phyloP scores from a whole-genome alignment of 2,113 vertebrate species.

The Chunga burmeisteri region DNA sequence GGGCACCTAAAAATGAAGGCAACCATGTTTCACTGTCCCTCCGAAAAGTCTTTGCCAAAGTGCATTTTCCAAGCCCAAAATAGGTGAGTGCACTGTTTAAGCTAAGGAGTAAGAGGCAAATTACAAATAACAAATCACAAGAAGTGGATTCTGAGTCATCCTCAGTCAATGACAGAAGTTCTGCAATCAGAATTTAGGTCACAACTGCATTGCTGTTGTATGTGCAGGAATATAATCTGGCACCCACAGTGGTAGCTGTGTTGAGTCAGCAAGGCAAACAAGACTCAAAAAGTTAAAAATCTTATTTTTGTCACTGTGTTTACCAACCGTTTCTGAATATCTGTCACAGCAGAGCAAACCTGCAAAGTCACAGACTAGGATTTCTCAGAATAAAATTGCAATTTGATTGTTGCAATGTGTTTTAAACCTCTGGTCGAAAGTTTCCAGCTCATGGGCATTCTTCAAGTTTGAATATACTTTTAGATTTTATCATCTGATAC shows the following conservation, averaged over 20 bases:
- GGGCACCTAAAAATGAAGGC: not conserved
- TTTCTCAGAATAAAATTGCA: not conserved
- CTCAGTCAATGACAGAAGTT: not conserved
- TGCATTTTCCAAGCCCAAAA: not conserved
- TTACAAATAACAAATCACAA: not conserved
- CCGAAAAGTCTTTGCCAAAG: not conserved
- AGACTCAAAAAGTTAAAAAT: not conserved
- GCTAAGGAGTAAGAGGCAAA: not conserved
- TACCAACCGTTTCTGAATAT: not conserved
- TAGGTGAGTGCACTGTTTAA: not conserved
- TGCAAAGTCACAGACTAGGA: not conserved
- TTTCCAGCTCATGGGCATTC: not conserved
- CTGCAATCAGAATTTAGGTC: slow-evolving; percentile 6
- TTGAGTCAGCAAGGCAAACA: slow-evolving; percentile 36
- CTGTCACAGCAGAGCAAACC: not conserved
- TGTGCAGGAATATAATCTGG: not conserved
- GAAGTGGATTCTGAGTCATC: slow-evolving; percentile 3
- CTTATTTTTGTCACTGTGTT: not conserved
- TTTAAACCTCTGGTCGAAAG: not conserved
- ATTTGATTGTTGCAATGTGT: not conserved
- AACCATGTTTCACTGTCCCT: not conserved
- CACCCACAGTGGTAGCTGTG: not conserved
- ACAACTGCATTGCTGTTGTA: not conserved
- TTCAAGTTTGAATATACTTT: not conserved
- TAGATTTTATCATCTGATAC: not conserved